phyloP scores from a whole-genome alignment of 1,140 invertebrate genomes.

The Megalonaias nervosa region DNA sequence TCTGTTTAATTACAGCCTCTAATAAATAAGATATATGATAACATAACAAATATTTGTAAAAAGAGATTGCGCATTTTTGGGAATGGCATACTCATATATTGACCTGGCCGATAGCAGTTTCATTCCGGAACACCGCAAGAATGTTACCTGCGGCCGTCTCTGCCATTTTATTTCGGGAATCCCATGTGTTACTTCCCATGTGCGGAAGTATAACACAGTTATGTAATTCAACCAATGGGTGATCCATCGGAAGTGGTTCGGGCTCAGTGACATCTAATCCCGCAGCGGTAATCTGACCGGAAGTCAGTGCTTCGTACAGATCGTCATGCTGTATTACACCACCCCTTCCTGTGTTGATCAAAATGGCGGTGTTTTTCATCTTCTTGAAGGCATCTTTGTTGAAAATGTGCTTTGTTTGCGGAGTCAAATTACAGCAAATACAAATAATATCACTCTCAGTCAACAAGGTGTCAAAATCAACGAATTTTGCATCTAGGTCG shows the following conservation, averaged over 20 bases:
- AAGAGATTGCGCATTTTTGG: too few species aligned
- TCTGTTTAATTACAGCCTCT: too few species aligned
- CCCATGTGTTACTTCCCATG: conserved; percentile 89
- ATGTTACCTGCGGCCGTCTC: conserved; percentile 88
- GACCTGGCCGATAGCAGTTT: conserved; percentile 11
- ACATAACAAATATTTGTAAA: too few species aligned
- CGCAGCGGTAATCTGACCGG: conserved; percentile 83
- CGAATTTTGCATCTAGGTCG: conserved; percentile 79
- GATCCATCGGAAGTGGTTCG: conserved; percentile 88
- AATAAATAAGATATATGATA: too few species aligned
- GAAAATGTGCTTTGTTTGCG: conserved; percentile 44
- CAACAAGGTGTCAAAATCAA: conserved; percentile 71
- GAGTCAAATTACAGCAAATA: conserved; percentile 59
- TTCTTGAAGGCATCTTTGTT: conserved; percentile 50
- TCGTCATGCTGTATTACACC: conserved; percentile 64
- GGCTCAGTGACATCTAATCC: conserved; percentile 95
- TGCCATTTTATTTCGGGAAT: conserved; percentile 87
- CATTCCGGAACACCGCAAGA: conserved; percentile 78
- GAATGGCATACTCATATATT: too few species aligned
- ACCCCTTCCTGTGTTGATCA: conserved; percentile 68
- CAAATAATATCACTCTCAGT: conserved; percentile 63
- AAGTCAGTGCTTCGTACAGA: conserved; percentile 77
- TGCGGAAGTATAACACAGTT: conserved; percentile 94
- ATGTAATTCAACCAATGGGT: conserved; percentile 82
- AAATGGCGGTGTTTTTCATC: conserved; percentile 71